Conservation (phyloP, 1,140 invertebrate genomes). For the Subanguina moxae region DNA sequence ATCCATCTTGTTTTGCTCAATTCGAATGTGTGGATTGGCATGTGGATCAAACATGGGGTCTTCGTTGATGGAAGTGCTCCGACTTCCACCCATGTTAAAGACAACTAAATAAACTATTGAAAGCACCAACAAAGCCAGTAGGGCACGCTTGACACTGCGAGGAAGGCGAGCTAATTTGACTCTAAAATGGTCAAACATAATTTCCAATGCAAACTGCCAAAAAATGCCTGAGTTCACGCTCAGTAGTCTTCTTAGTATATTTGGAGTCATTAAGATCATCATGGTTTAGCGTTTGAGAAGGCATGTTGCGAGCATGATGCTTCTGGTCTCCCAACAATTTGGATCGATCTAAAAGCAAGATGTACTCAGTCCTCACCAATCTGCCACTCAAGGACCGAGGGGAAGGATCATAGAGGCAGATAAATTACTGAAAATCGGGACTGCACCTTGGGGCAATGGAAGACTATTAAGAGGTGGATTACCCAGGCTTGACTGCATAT, state of each 20-base stretch:
- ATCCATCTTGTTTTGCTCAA: slow-evolving; percentile 10
- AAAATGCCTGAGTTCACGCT: neutral
- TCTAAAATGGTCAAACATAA: neutral
- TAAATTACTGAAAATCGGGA: too few relatives aligned
- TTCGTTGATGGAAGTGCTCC: neutral
- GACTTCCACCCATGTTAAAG: slow-evolving; percentile 6
- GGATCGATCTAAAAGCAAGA: slow-evolving; percentile 23
- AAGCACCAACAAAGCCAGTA: slow-evolving; percentile 35
- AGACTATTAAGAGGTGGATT: too few relatives aligned
- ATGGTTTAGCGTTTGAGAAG: neutral
- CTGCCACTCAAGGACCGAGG: too few relatives aligned
- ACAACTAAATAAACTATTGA: slow-evolving; percentile 35
- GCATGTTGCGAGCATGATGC: neutral
- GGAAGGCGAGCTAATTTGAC: slow-evolving; percentile 35
- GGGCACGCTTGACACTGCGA: slow-evolving; percentile 30
- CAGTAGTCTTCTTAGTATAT: slow-evolving; percentile 15
- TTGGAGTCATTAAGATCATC: slow-evolving; percentile 19
- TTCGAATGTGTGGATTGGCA: slow-evolving; percentile 56
- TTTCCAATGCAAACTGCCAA: too few relatives aligned
- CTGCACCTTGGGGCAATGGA: too few relatives aligned
- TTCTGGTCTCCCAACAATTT: slow-evolving; percentile 10
- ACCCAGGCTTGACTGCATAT: too few relatives aligned
- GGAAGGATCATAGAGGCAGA: too few relatives aligned
- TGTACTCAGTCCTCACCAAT: neutral
- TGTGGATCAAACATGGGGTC: slow-evolving; percentile 52